Base-by-base conservation (phyloP, 2,797 vertebrate species). In the Lepus townsendii region DNA sequence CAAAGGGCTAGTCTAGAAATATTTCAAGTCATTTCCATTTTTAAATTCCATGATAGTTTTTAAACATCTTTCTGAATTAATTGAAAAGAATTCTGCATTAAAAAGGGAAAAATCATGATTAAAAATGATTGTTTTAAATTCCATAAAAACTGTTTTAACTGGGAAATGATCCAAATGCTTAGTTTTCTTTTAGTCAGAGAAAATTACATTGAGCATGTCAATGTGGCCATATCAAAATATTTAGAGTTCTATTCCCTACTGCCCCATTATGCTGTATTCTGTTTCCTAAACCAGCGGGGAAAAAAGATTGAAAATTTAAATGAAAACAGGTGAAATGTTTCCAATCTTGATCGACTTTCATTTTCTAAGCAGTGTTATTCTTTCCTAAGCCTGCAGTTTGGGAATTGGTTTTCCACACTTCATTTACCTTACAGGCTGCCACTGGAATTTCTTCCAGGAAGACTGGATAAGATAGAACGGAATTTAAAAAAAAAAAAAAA, bases 401-500 rank as follows among this genome's bases (percentile, higher is more conserved):
- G 91, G 97, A 96, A 95, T 97, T 92, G 95, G 19, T 96, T 97
- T 93, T 97, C 95, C 82, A 68, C 68, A 93, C 94, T 96, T 83
- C 52, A 71, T 96, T 97, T 97, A 93, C 88, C 78, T 96, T 94
- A 63, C 52, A 71, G 80, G 68, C 87, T 93, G 90, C 91, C 95
- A 32, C 88, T 77, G 63, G 91, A 93, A 85, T 79, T 76, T 93
- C 68, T 95, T 95, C 83, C 65, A 91, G 77, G 42, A 96, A 83
- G 30, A 85, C 9, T 91, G 63, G 66, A 19, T 32, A 72, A 50
- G 9, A 72, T 50, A 84, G 22, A 26, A 73, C 12, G 60, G 47
- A 89, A 54, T 52, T 2, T 57, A 3, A 16, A 57, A 57, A 57
- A 47, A 47, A 35, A 35, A 35, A 35, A 35, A 35, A 35, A 35